Percentiles rank a stretch among this genome's conserved stretches.
phyloP scores from a whole-genome alignment of 2,888 invertebrate species.

The Apodemia hepburni region DNA sequence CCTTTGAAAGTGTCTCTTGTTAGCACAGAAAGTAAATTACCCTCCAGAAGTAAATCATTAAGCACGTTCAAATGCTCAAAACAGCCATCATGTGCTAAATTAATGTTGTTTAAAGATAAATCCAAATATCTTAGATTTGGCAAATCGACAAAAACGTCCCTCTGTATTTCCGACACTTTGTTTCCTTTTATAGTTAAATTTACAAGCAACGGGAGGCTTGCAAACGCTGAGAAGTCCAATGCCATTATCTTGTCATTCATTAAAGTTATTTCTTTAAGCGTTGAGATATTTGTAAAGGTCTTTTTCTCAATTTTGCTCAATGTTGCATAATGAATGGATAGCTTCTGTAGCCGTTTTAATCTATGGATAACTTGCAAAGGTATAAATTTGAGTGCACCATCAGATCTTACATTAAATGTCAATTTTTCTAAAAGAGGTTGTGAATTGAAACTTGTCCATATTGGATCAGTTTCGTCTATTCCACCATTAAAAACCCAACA shows the following conservation, averaged over 20 bases:
- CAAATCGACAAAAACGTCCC: constrained; percentile 87
- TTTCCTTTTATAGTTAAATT: constrained; percentile 89
- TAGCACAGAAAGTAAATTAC: constrained; percentile 86
- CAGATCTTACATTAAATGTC: constrained; percentile 85
- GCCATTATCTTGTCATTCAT: constrained; percentile 85
- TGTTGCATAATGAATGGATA: constrained; percentile 86
- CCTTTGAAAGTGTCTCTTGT: constrained; percentile 89
- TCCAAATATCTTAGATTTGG: constrained; percentile 87
- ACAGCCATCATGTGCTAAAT: constrained; percentile 91
- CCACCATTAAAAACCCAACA: constrained; percentile 89
- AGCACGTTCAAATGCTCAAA: constrained; percentile 87
- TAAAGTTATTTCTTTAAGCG: constrained; percentile 84
- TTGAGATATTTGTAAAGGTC: constrained; percentile 88
- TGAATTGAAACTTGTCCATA: constrained; percentile 86
- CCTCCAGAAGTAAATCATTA: constrained; percentile 88
- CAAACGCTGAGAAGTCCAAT: constrained; percentile 86
- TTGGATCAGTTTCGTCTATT: constrained; percentile 83
- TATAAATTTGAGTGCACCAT: constrained; percentile 84
- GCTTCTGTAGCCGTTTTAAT: constrained; percentile 82
- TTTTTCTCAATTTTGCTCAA: constrained; percentile 85
- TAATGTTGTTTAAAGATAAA: constrained; percentile 92
- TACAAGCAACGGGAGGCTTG: constrained; percentile 85
- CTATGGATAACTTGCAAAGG: constrained; percentile 85
- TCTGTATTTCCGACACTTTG: constrained; percentile 86
- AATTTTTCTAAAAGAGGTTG: constrained; percentile 85